Evolutionary conservation across 1,140 invertebrate species (phyloP).

Genomic region (Frieseomelitta varia): DNA sequence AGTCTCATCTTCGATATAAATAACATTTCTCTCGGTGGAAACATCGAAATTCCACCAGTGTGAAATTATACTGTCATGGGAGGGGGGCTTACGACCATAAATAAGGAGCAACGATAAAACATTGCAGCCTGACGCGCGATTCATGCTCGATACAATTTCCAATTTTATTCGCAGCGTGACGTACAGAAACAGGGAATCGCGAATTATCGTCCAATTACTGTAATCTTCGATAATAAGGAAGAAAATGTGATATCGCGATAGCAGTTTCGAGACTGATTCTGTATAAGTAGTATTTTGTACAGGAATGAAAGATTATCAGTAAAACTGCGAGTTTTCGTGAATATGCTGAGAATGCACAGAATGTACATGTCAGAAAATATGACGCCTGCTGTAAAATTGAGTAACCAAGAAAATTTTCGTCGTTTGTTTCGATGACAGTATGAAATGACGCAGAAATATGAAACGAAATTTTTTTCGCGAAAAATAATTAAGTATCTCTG

Average conservation of each 20-base stretch:
- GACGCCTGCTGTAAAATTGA: no score
- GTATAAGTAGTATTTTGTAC: no score
- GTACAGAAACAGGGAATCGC: neutral
- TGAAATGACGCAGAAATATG: no score
- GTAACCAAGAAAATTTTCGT: no score
- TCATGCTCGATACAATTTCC: neutral
- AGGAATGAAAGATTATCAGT: no score
- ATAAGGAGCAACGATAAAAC: neutral
- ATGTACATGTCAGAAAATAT: no score
- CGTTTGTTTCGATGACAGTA: no score
- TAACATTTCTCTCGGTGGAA: neutral
- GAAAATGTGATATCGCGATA: neutral
- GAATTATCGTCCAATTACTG: neutral
- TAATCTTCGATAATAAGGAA: neutral
- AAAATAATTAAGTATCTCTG: no score
- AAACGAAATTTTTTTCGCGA: no score
- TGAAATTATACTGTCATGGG: constrained; percentile 18
- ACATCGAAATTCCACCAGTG: constrained; percentile 10
- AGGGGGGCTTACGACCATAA: neutral
- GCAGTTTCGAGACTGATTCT: neutral
- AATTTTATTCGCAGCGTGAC: neutral
- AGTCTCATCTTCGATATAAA: constrained; percentile 27
- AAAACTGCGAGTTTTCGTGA: no score
- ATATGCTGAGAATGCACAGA: no score
- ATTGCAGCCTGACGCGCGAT: neutral